Evolutionary conservation across 2,888 invertebrate species (phyloP).

Genomic region (Operophtera brumata): DNA sequence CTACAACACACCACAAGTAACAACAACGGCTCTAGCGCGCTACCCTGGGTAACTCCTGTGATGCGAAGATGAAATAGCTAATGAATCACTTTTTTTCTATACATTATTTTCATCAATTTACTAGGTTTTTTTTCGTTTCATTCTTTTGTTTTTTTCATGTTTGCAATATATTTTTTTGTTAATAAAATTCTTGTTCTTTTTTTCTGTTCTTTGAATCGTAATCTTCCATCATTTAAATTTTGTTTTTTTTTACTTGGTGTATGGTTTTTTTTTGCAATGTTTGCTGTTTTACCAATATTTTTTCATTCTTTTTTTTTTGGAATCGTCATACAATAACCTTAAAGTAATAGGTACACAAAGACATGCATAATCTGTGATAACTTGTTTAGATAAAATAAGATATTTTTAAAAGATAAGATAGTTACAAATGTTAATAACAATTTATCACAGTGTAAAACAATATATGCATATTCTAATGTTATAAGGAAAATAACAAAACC

Average conservation of each 20-base stretch:
- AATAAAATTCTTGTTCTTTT: constrained; percentile 15
- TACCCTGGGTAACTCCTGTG: constrained; percentile 12
- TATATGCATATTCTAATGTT: constrained; percentile 2
- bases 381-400: constrained; percentile 7
- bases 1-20: constrained; percentile 62
- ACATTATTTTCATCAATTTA: not conserved
- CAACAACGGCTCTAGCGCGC: constrained; percentile 29
- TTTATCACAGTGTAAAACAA: constrained; percentile 14
- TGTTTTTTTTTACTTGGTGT: constrained; percentile 22
- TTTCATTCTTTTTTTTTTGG: constrained; percentile 19
- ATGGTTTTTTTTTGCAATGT: constrained; percentile 21
- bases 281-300: constrained; percentile 24
- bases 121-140: not conserved
- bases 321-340: constrained; percentile 7
- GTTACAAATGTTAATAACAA: constrained; percentile 4
- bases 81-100: constrained; percentile 1
- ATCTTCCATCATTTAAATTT: constrained; percentile 29
- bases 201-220: constrained; percentile 12
- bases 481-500: constrained; percentile 8
- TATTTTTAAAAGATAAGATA: constrained; percentile 1
- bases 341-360: constrained; percentile 11
- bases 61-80: constrained; percentile 9
- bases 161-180: constrained; percentile 18
- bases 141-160: constrained; percentile 26
- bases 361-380: constrained; percentile 17